phyloP scores from a whole-genome alignment of 2,888 invertebrate species.

The Ornithoptera alexandrae region DNA sequence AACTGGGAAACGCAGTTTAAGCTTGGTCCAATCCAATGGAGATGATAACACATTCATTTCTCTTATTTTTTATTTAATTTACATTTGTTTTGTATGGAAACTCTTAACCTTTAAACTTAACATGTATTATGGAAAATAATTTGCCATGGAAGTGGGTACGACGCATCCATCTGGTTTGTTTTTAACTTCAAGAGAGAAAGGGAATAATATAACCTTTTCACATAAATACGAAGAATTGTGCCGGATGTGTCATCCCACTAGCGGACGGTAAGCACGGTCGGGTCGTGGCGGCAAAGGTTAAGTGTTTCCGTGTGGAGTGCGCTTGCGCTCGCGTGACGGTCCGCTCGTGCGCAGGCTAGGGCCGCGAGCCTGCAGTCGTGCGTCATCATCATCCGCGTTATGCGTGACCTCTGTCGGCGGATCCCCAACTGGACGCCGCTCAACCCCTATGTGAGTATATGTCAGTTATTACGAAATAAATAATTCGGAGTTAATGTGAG shows the following conservation, averaged over 20 bases:
- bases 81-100: slow-evolving; percentile 1
- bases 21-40: slow-evolving; percentile 34
- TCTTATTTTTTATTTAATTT: slow-evolving; percentile 36
- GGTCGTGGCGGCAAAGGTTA: not conserved
- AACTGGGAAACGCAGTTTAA: slow-evolving; percentile 65
- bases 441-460: slow-evolving; percentile 91
- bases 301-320: slow-evolving; percentile 29
- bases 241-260: slow-evolving; percentile 5
- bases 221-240: not conserved
- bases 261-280: not conserved
- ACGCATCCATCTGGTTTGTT: slow-evolving; percentile 3
- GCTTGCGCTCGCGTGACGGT: slow-evolving; percentile 41
- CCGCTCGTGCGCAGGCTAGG: slow-evolving; percentile 86
- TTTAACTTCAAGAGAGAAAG: not conserved
- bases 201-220: not conserved
- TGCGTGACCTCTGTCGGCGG: slow-evolving; percentile 96
- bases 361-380: slow-evolving; percentile 97
- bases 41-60: slow-evolving; percentile 49
- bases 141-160: not conserved
- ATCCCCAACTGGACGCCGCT: slow-evolving; percentile 97
- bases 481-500: no score
- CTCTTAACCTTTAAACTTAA: slow-evolving; percentile 17
- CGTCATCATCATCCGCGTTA: slow-evolving; percentile 96
- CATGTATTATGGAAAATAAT: not conserved
- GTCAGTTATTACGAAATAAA: no score